phyloP scores from a whole-genome alignment of 2,113 vertebrate genomes.

The Amphiprion percula region DNA sequence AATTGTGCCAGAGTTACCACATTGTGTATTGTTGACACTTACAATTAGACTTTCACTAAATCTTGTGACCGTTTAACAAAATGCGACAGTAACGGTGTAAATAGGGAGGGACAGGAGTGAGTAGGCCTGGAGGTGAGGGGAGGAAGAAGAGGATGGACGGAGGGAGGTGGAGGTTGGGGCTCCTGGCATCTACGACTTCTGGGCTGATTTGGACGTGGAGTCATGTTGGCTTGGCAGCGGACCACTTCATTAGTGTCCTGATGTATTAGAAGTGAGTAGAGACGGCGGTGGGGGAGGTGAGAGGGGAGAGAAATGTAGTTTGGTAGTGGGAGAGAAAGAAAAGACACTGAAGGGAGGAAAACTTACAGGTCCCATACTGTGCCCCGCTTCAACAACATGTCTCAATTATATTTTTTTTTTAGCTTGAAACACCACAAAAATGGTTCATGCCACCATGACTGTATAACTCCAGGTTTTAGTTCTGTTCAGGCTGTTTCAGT shows the following conservation, averaged over 20 bases:
- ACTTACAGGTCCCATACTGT: too few species aligned
- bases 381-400: too few species aligned
- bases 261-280: constrained; percentile 62
- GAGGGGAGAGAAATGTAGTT: neutral
- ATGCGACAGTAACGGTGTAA: neutral
- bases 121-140: neutral
- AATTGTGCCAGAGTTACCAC: neutral
- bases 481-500: too few species aligned
- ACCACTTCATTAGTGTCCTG: constrained; percentile 75
- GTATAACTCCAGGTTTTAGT: too few species aligned
- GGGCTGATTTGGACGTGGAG: constrained; percentile 70
- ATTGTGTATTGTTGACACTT: too few species aligned
- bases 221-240: constrained; percentile 74
- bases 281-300: neutral
- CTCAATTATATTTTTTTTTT: too few species aligned
- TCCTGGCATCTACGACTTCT: constrained; percentile 62
- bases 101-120: neutral
- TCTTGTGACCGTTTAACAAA: too few species aligned
- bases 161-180: constrained; percentile 29
- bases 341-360: neutral
- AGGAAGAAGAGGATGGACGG: neutral
- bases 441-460: too few species aligned
- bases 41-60: too few species aligned
- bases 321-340: neutral
- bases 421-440: too few species aligned